phyloP scores from a whole-genome alignment of 2,888 invertebrate genomes.

The Lysandra bellargus region DNA sequence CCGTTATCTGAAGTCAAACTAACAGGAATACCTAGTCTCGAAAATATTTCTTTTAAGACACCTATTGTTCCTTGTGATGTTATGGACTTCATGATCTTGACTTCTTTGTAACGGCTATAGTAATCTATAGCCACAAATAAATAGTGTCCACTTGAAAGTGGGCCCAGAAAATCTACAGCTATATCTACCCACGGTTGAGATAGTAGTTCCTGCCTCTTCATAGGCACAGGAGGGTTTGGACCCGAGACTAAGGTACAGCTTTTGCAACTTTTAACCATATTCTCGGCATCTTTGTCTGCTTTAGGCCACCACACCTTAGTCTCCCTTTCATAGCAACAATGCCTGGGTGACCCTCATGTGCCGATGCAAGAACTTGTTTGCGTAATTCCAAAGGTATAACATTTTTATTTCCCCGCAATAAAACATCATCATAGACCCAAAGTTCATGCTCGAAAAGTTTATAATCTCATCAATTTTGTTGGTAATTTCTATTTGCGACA shows the following conservation, averaged over 20 bases:
- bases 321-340: too few species aligned
- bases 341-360: too few species aligned
- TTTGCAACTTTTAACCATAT: too few species aligned
- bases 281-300: too few species aligned
- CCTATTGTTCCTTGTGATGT: neutral
- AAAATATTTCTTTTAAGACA: neutral
- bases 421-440: constrained; percentile 44
- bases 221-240: constrained; percentile 40
- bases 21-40: too few species aligned
- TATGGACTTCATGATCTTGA: constrained; percentile 38
- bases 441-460: constrained; percentile 47
- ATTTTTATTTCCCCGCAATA: constrained; percentile 39
- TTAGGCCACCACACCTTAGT: too few species aligned
- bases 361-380: too few species aligned
- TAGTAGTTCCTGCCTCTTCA: constrained; percentile 41
- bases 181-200: constrained; percentile 42
- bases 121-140: constrained; percentile 45
- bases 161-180: constrained; percentile 43
- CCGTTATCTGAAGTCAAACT: too few species aligned
- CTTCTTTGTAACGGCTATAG: constrained; percentile 43
- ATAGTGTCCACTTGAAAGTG: constrained; percentile 41
- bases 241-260: constrained; percentile 40
- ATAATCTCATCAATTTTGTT: constrained; percentile 26
- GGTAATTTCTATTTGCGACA: too few species aligned
- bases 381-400: too few species aligned